Conservation (phyloP, 2,797 vertebrate species). For the Lepus townsendii region DNA sequence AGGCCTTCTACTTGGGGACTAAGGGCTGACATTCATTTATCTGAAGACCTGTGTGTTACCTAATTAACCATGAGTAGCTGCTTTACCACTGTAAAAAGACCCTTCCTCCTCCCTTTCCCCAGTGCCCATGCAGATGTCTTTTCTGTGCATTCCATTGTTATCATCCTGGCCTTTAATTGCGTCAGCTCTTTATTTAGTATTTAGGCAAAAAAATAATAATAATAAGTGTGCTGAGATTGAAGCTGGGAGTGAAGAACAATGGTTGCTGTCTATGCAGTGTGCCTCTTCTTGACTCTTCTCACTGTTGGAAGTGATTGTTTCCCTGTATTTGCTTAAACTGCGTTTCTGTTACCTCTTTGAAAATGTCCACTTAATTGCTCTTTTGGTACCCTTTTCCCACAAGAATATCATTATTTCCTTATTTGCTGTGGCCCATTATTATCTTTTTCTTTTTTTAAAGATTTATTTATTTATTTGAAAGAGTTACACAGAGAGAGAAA, state of each 20-base stretch:
- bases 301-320: conserved; percentile 2
- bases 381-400: background rate
- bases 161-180: background rate
- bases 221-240: background rate
- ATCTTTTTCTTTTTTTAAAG: background rate
- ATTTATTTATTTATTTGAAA: no score
- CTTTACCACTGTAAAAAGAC: background rate
- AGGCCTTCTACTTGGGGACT: background rate
- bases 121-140: background rate
- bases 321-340: background rate
- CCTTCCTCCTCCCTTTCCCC: background rate
- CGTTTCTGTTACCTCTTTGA: background rate
- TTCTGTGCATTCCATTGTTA: conserved; percentile 1
- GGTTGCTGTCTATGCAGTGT: background rate
- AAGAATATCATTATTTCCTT: conserved; percentile 58
- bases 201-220: background rate
- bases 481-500: no score
- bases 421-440: background rate
- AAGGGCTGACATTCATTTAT: background rate
- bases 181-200: conserved; percentile 4
- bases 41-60: background rate
- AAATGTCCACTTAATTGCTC: background rate
- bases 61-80: background rate
- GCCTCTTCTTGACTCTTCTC: background rate
- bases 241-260: background rate